phyloP scores from a whole-genome alignment of 2,797 vertebrate species.

The Cottoperca gobio region DNA sequence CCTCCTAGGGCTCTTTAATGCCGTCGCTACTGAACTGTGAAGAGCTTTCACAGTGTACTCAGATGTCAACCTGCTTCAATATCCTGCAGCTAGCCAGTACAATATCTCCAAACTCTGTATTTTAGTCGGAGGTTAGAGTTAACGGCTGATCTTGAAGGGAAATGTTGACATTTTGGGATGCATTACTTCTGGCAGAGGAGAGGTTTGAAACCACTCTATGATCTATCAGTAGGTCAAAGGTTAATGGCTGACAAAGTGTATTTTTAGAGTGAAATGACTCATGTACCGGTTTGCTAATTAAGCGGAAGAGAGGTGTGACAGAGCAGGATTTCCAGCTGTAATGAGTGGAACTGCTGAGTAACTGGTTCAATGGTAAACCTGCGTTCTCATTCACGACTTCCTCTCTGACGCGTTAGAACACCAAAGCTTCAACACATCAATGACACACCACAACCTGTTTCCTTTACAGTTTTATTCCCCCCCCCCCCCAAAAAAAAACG shows the following conservation, averaged over 20 bases:
- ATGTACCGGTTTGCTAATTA: conserved; percentile 22
- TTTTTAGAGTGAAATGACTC: conserved; percentile 37
- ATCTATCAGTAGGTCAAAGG: background rate
- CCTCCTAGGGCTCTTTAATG: background rate
- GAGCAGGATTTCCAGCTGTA: conserved; percentile 16
- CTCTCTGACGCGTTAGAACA: conserved; percentile 1
- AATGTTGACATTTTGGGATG: too few species aligned
- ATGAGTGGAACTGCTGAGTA: conserved; percentile 36
- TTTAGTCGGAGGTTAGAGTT: background rate
- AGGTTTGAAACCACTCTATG: background rate
- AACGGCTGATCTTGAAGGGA: too few species aligned
- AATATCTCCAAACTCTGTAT: background rate
- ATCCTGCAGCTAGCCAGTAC: background rate
- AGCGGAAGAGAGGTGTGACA: conserved; percentile 19
- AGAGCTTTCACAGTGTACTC: background rate
- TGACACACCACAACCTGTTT: conserved; percentile 26
- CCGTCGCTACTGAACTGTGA: background rate
- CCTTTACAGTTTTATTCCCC: conserved; percentile 63
- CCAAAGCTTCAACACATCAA: background rate
- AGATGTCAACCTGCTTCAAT: background rate
- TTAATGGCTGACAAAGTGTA: conserved; percentile 31
- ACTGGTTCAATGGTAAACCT: conserved; percentile 34
- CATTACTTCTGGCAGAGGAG: too few species aligned
- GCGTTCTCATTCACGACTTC: conserved; percentile 25
- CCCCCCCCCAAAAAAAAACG: conserved; percentile 36